Conservation (phyloP, 2,113 vertebrate genomes). For the Prionailurus bengalensis region DNA sequence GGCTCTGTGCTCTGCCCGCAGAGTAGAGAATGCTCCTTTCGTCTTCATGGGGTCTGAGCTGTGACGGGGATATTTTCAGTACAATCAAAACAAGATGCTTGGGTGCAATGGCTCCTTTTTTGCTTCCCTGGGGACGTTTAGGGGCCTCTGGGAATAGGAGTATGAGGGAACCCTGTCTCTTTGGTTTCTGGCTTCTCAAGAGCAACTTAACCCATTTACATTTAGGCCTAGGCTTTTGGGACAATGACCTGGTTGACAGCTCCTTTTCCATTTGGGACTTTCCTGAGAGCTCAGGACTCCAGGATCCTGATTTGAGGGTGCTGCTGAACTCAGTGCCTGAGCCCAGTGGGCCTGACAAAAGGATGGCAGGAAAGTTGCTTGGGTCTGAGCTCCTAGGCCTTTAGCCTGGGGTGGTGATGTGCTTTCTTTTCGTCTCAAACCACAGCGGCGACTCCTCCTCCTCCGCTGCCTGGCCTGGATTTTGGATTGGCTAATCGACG, state of each 20-base stretch:
- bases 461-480: background rate
- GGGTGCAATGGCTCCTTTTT: background rate
- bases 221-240: background rate
- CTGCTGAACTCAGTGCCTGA: background rate
- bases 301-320: background rate
- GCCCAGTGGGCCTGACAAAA: background rate
- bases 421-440: background rate
- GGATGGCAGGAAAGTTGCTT: background rate
- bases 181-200: constrained; percentile 1
- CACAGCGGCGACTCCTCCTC: background rate
- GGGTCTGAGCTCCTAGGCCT: background rate
- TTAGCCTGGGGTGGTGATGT: background rate
- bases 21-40: background rate
- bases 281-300: background rate
- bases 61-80: constrained; percentile 28
- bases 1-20: background rate
- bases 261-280: background rate
- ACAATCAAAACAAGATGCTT: constrained; percentile 59
- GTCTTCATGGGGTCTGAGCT: background rate
- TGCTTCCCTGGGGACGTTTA: background rate
- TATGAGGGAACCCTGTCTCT: background rate
- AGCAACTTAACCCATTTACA: background rate
- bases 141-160: background rate
- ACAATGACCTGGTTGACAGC: background rate
- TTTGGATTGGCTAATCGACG: background rate